These are phyloP conservation scores for Rhopalosiphum nymphaeae DNA, from an alignment of 2,888 invertebrate species.

Conservation along the genomic window DNA sequence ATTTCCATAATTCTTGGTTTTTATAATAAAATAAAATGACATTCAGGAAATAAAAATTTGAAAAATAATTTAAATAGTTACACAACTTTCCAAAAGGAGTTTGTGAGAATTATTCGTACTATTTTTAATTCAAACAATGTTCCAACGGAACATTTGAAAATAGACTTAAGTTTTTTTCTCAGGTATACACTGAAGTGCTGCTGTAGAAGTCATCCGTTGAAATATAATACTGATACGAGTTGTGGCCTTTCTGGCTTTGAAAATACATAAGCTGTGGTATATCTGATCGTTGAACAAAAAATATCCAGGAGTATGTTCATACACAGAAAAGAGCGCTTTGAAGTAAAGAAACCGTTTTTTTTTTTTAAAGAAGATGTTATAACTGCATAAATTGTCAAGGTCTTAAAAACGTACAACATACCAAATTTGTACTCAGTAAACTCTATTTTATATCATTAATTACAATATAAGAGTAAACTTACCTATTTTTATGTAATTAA, in stretches of 20 bases:
- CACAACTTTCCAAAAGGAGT: not conserved
- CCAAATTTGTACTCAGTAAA: not conserved
- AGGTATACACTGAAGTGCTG: not conserved
- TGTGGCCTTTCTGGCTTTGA: not conserved
- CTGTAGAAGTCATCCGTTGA: not conserved
- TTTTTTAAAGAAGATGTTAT: not conserved
- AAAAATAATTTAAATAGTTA: not conserved
- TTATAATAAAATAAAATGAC: constrained; percentile 74
- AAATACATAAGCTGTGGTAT: not conserved
- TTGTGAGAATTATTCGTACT: not conserved
- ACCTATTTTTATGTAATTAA: not conserved
- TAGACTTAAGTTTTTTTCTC: not conserved
- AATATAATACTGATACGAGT: not conserved
- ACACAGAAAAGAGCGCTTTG: not conserved
- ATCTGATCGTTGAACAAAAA: not conserved
- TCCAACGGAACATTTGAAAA: too few species aligned
- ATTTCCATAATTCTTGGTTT: constrained; percentile 87
- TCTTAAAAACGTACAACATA: not conserved
- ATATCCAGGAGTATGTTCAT: not conserved
- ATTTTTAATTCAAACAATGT: not conserved
- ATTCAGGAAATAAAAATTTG: not conserved
- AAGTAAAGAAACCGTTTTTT: not conserved
- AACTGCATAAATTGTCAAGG: not conserved
- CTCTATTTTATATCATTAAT: not conserved
- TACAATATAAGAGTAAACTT: not conserved